These are phyloP conservation scores for Tricholaema leucomelas DNA, from an alignment of 2,113 vertebrate genomes.

Conservation along the genomic window DNA sequence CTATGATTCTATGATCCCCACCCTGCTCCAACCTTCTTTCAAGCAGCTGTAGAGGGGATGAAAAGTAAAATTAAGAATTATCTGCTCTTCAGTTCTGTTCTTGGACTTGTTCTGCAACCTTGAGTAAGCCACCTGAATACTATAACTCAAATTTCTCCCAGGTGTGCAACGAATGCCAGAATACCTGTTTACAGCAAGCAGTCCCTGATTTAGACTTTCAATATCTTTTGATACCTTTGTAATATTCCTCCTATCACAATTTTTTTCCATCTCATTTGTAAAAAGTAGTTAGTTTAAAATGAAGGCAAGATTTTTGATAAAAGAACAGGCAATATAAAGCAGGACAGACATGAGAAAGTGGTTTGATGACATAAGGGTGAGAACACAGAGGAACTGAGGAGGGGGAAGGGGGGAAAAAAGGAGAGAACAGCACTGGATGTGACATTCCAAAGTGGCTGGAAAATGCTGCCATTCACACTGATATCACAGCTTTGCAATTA, in stretches of 20 bases:
- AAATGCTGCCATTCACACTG: slow-evolving; percentile 58
- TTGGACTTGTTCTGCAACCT: neutral
- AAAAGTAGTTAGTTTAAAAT: neutral
- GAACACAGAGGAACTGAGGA: neutral
- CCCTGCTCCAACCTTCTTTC: too few species aligned
- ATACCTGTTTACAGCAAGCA: neutral
- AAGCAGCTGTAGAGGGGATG: too few species aligned
- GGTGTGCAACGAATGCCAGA: neutral
- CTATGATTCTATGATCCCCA: too few species aligned
- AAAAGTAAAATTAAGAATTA: neutral
- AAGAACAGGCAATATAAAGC: neutral
- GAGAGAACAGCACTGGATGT: slow-evolving; percentile 43
- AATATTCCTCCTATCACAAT: neutral
- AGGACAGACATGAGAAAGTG: neutral
- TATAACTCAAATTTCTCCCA: neutral
- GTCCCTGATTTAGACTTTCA: neutral
- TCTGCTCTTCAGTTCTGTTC: neutral
- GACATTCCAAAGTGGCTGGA: slow-evolving; percentile 40
- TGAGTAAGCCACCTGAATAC: neutral
- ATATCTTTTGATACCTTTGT: neutral
- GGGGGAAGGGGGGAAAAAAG: slow-evolving; percentile 17
- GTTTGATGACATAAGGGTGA: neutral
- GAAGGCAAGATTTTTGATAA: neutral
- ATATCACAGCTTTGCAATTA: slow-evolving; percentile 66
- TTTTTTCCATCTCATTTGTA: neutral